Evolutionary conservation across 2,113 vertebrate genomes (phyloP).

Genomic region (Actenoides hombroni): DNA sequence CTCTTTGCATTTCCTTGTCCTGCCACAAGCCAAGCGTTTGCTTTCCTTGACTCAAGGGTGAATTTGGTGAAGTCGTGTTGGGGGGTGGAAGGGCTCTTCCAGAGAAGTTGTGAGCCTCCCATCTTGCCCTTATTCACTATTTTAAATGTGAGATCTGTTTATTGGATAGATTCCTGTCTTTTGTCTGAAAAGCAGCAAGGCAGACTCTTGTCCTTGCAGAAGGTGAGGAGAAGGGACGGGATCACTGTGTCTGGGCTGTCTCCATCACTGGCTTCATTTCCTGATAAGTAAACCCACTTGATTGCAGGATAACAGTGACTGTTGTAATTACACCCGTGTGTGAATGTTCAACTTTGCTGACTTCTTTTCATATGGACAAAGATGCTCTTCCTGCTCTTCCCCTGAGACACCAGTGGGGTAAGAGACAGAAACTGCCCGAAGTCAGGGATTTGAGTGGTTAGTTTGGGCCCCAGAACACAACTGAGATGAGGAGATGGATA

Average conservation of each 20-base stretch:
- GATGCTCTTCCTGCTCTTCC: background rate
- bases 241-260: background rate
- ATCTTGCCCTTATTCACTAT: background rate
- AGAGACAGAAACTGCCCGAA: background rate
- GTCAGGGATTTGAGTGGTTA: background rate
- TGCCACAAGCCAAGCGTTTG: background rate
- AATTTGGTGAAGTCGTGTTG: background rate
- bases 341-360: background rate
- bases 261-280: background rate
- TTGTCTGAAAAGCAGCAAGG: background rate
- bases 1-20: background rate
- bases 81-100: background rate
- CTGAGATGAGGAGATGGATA: background rate
- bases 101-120: background rate
- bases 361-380: accelerated
- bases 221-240: background rate
- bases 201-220: background rate
- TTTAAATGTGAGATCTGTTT: slow-evolving; percentile 26
- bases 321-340: background rate
- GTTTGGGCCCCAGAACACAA: background rate
- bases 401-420: accelerated
- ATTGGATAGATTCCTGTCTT: background rate
- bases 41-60: background rate
- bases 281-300: background rate
- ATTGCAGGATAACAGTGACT: background rate